Conservation (phyloP, 2,888 invertebrate species). For the Caenorhabditis doughertyi region DNA sequence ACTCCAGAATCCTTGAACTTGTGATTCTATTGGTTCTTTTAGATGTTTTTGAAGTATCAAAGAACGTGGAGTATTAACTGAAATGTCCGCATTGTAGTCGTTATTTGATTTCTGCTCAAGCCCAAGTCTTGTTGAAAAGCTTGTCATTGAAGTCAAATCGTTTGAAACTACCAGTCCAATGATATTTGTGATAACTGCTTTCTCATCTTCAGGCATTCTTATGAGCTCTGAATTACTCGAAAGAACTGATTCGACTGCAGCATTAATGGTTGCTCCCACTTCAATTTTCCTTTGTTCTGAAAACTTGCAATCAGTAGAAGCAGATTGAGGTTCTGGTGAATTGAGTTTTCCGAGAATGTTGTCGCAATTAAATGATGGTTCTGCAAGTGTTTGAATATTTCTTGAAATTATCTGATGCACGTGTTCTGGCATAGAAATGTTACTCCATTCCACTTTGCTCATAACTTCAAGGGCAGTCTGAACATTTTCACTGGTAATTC, state of each 20-base stretch:
- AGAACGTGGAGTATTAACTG: conserved; percentile 6
- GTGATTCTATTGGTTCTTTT: conserved; percentile 42
- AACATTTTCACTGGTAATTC: conserved; percentile 32
- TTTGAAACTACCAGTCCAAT: conserved; percentile 29
- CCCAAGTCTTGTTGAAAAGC: background rate
- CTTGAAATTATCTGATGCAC: conserved; percentile 18
- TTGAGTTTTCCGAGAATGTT: conserved; percentile 49
- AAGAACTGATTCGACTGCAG: conserved; percentile 12
- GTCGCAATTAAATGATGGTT: conserved; percentile 27
- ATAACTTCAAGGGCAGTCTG: conserved; percentile 37
- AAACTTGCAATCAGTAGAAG: background rate
- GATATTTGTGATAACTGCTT: conserved; percentile 25
- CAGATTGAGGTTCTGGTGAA: conserved; percentile 33
- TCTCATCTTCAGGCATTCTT: conserved; percentile 5
- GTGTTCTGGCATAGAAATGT: conserved; percentile 22
- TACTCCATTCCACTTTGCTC: conserved; percentile 48
- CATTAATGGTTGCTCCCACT: conserved; percentile 17
- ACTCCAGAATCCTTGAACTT: conserved; percentile 63
- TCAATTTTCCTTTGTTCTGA: background rate
- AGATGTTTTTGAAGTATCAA: background rate
- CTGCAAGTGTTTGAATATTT: conserved; percentile 29
- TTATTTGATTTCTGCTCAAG: background rate
- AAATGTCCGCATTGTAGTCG: background rate
- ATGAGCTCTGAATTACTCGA: background rate
- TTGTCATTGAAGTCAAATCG: conserved; percentile 36